Base-by-base conservation (phyloP, 2,888 invertebrate genomes). In the Odontocerum albicorne region DNA sequence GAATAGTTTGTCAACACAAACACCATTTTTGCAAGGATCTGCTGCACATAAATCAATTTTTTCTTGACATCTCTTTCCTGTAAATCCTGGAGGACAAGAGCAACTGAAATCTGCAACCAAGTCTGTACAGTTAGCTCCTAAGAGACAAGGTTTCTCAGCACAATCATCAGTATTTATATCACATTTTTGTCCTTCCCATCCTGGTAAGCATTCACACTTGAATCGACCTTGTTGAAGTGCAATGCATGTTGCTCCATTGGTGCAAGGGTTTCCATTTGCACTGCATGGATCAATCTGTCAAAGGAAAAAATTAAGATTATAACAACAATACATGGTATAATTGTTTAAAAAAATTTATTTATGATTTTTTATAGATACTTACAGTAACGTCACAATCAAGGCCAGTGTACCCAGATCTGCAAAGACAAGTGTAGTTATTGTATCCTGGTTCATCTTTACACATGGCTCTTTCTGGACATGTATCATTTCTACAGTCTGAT, bases 151-250 rank as follows among this genome's bases (percentile, higher is more conserved):
- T 62, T 87, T 87, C 70, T 95, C 95, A 4, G 91, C 87, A 70
- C 96, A 97, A 67, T 97, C 96, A 66, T 97, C 89, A 60, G 86
- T 91, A 68, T 96, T 94, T n/a, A 81, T 82, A 68, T 96, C 94
- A 70, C 99, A 99, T 57, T 89, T 87, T 64, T 92, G 90, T 56
- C 99, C 99, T 70, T 95, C 94, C 97, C 98, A 99, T 33, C 99
- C 99, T 15, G 94, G 89, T 49, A 92, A 77, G 70, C 99, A 99
- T 70, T 95, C 92, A 69, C 99, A 99, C 70, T 91, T 90, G 72
- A 89, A 96, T 63, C 95, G 81, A 8, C 95, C 95, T 78, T 93
- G 94, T 70, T 92, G 92, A 54, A 94, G 81, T 38, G 92, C 93
- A 61, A 90, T 82, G 66, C 96, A 96, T 33, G 87, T 86, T 3